Conservation (phyloP, 1,140 invertebrate genomes). For the Orussus abietinus region DNA sequence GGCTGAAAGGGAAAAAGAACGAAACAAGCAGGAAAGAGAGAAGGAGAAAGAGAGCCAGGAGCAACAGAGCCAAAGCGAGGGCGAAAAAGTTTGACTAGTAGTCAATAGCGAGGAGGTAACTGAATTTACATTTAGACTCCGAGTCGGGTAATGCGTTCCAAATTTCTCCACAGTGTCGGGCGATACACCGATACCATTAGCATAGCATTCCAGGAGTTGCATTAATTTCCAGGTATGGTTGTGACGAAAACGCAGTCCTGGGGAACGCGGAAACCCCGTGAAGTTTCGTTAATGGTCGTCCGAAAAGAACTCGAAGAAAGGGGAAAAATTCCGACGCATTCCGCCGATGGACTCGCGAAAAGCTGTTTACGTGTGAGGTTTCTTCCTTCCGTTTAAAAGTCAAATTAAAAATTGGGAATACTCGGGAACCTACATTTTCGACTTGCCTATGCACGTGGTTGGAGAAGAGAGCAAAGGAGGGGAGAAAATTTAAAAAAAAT, state of each 20-base stretch:
- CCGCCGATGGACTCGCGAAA: not conserved
- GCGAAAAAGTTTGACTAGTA: slow-evolving; percentile 51
- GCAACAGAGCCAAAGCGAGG: slow-evolving; percentile 26
- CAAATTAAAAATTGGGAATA: not conserved
- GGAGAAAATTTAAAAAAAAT: not conserved
- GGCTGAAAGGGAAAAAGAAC: slow-evolving; percentile 29
- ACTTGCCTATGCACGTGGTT: not conserved
- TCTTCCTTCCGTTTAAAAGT: not conserved
- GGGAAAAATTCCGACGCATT: not conserved
- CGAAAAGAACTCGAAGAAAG: not conserved
- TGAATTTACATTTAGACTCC: no score
- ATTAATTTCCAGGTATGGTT: slow-evolving; percentile 24
- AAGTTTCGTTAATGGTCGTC: not conserved
- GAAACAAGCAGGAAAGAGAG: not conserved
- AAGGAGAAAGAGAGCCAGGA: slow-evolving; percentile 1
- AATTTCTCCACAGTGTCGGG: not conserved
- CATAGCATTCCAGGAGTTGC: not conserved
- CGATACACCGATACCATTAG: not conserved
- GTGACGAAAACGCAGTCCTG: slow-evolving; percentile 22
- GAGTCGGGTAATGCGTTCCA: no score
- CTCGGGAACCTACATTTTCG: not conserved
- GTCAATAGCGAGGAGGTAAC: slow-evolving; percentile 42
- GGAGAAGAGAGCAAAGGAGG: not conserved
- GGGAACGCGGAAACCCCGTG: slow-evolving; percentile 2
- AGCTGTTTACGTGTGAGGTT: not conserved